Evolutionary conservation across 2,113 vertebrate genomes (phyloP).

Genomic region (Platichthys flesus): DNA sequence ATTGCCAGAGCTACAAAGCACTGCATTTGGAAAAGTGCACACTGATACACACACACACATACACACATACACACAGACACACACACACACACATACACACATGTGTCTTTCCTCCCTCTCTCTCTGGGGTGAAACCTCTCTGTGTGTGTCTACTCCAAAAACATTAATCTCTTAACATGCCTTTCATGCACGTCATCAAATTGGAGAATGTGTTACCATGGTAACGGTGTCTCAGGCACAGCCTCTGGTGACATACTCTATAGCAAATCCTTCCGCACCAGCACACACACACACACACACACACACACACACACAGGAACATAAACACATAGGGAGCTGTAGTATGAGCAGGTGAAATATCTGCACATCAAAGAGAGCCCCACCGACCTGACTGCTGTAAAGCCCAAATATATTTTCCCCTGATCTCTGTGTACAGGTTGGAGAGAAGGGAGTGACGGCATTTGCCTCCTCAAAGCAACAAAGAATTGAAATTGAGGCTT

Average conservation of each 20-base stretch:
- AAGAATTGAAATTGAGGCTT: conserved; percentile 35
- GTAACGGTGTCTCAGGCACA: conserved; percentile 70
- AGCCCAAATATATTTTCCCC: conserved; percentile 57
- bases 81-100: background rate
- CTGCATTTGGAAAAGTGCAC: background rate
- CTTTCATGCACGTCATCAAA: conserved; percentile 75
- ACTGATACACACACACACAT: background rate
- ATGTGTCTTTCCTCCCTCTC: background rate
- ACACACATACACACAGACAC: too few relatives aligned
- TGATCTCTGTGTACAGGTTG: conserved; percentile 56
- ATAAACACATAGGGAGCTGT: background rate
- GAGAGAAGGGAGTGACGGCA: conserved; percentile 36
- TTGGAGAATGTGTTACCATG: conserved; percentile 73
- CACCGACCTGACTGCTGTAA: conserved; percentile 55
- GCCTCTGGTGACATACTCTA: conserved; percentile 65
- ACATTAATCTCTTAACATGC: conserved; percentile 68
- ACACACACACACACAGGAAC: background rate
- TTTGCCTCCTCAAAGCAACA: conserved; percentile 41
- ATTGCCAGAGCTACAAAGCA: background rate
- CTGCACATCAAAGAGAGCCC: conserved; percentile 63
- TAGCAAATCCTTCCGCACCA: conserved; percentile 35
- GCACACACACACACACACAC: conserved; percentile 17
- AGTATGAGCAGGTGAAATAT: conserved; percentile 60
- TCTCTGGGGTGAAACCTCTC: conserved; percentile 37
- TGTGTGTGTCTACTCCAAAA: conserved; percentile 34